Evolutionary conservation across 2,797 vertebrate species (phyloP).

Genomic region (Coccyzus lansbergi): DNA sequence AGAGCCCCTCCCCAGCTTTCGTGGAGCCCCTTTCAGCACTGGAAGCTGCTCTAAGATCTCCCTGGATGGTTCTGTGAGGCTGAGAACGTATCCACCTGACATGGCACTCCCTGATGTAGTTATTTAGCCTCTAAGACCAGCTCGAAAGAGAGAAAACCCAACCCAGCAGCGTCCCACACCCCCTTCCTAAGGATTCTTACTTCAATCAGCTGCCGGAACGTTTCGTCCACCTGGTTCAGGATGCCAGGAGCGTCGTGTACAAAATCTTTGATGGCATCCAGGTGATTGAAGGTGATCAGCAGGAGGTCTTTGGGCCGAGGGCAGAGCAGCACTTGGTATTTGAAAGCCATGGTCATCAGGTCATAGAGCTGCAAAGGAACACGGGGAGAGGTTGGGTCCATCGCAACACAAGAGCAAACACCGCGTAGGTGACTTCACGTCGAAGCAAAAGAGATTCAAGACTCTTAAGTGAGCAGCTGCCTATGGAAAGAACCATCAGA

Average conservation of each 20-base stretch:
- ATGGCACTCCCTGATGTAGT: not conserved
- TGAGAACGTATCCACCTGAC: not conserved
- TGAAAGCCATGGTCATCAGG: conserved; percentile 99
- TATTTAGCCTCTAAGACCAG: not conserved
- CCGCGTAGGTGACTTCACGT: fast-evolving
- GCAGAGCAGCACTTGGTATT: conserved; percentile 96
- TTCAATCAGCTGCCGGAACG: conserved; percentile 87
- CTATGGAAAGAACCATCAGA: not conserved
- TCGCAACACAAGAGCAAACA: not conserved
- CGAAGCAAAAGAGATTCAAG: not conserved
- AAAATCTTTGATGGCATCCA: conserved; percentile 96
- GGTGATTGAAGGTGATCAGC: conserved; percentile 95
- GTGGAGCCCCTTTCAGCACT: no score
- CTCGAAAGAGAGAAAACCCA: not conserved
- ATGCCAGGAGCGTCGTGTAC: conserved; percentile 88
- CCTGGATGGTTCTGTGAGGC: not conserved
- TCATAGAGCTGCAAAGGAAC: conserved; percentile 89
- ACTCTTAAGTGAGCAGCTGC: not conserved
- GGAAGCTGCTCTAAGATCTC: no score
- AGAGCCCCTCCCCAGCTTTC: no score
- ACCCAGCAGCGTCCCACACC: no score
- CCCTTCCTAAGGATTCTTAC: conserved; percentile 69
- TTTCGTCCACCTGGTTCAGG: conserved; percentile 92
- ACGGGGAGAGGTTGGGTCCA: not conserved
- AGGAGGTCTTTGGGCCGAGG: conserved; percentile 92